These are phyloP conservation scores for Athalia circularis DNA, from an alignment of 2,888 invertebrate species.

Conservation along the genomic window DNA sequence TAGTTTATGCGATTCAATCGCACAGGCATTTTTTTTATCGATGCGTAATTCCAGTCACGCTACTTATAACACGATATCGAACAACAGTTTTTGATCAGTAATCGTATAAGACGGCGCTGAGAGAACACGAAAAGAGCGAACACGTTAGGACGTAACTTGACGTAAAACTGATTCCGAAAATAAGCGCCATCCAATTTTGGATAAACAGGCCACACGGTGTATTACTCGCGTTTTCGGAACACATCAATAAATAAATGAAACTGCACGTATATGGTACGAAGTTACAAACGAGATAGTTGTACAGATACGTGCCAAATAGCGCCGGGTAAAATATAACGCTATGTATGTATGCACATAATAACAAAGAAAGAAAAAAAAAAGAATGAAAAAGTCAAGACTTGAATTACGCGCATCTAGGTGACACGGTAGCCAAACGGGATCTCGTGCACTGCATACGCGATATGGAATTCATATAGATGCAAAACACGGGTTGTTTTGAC, in stretches of 20 bases:
- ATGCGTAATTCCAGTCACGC: not conserved
- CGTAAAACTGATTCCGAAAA: conserved; percentile 11
- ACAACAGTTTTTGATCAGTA: not conserved
- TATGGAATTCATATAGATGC: conserved; percentile 67
- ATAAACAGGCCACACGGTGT: not conserved
- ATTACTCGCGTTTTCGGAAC: not conserved
- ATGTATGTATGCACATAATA: no score
- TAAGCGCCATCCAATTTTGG: not conserved
- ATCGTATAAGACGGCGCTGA: no score
- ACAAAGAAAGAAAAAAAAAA: no score
- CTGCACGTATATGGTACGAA: not conserved
- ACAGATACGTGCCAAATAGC: not conserved
- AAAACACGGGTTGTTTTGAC: conserved; percentile 59
- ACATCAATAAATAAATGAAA: not conserved
- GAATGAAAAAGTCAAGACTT: not conserved
- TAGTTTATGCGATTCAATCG: no score
- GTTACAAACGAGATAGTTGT: not conserved
- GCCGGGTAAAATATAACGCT: conserved; percentile 3
- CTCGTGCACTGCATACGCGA: conserved; percentile 46
- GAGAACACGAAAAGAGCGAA: no score
- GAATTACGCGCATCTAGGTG: conserved; percentile 28
- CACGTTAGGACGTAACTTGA: not conserved
- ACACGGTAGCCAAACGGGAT: conserved; percentile 17
- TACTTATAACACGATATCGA: not conserved
- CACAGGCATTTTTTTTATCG: no score